Evolutionary conservation across 2,113 vertebrate genomes (phyloP).

Genomic region (Tragulus kanchil): DNA sequence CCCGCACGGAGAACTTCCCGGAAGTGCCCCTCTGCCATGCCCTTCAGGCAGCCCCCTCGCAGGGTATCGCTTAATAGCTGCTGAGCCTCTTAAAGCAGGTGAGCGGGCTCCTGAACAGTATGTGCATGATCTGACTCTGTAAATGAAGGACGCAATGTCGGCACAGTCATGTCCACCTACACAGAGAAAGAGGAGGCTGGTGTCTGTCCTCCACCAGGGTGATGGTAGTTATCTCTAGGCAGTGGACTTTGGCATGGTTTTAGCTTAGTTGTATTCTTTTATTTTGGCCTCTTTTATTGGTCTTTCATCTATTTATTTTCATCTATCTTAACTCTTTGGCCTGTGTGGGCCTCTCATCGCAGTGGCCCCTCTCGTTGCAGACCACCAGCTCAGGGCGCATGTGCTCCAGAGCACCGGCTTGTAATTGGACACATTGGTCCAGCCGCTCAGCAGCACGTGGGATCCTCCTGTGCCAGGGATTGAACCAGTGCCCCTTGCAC

Average conservation of each 20-base stretch:
- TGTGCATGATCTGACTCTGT: no score
- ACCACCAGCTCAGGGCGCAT: no score
- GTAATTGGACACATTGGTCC: no score
- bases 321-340: no score
- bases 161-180: accelerated
- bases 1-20: neutral
- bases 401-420: no score
- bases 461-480: no score
- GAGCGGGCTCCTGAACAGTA: neutral
- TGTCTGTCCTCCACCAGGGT: no score
- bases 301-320: no score
- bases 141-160: neutral
- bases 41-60: neutral
- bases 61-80: neutral
- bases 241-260: neutral
- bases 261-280: neutral
- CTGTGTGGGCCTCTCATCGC: no score
- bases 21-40: neutral
- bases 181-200: neutral
- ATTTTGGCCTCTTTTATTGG: neutral
- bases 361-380: no score
- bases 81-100: neutral
- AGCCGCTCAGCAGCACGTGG: no score
- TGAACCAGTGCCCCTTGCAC: no score
- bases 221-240: neutral